Evolutionary conservation across 2,888 invertebrate genomes (phyloP).

Genomic region (Neelides folsomi): DNA sequence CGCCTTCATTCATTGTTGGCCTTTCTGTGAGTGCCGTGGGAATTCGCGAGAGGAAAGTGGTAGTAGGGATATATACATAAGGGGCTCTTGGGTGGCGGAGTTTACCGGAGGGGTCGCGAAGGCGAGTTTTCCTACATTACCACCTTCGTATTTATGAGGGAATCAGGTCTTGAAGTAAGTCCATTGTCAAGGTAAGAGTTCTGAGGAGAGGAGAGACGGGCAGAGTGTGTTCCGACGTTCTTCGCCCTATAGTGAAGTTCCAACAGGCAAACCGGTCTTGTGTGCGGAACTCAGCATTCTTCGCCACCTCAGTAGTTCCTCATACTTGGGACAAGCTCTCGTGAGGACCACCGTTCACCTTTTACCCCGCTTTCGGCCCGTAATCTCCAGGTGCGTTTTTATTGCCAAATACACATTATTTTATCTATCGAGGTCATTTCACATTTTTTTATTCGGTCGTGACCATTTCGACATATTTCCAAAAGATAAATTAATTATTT

Average conservation of each 20-base stretch:
- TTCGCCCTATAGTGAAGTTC: neutral
- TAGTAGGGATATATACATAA: too few relatives aligned
- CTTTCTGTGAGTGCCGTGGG: too few relatives aligned
- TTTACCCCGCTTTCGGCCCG: constrained; percentile 2
- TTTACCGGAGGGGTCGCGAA: too few relatives aligned
- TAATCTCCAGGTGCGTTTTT: neutral
- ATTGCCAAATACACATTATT: neutral
- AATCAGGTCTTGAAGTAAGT: constrained; percentile 18
- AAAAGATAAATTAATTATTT: too few relatives aligned
- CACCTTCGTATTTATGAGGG: constrained; percentile 13
- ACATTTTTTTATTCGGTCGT: too few relatives aligned
- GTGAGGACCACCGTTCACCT: neutral
- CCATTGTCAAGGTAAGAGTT: constrained; percentile 24
- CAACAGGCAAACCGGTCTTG: constrained; percentile 13
- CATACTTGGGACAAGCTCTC: neutral
- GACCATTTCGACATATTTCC: too few relatives aligned
- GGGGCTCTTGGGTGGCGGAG: too few relatives aligned
- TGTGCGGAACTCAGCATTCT: constrained; percentile 2
- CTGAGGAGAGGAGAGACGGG: constrained; percentile 14
- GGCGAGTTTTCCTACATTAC: too few relatives aligned
- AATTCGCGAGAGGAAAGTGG: too few relatives aligned
- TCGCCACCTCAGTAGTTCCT: neutral
- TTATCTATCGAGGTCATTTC: too few relatives aligned
- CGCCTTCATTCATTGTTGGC: too few relatives aligned
- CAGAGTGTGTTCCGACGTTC: constrained; percentile 2